Evolutionary conservation across 1,140 invertebrate species (phyloP).

Genomic region (Euwallacea fornicatus): DNA sequence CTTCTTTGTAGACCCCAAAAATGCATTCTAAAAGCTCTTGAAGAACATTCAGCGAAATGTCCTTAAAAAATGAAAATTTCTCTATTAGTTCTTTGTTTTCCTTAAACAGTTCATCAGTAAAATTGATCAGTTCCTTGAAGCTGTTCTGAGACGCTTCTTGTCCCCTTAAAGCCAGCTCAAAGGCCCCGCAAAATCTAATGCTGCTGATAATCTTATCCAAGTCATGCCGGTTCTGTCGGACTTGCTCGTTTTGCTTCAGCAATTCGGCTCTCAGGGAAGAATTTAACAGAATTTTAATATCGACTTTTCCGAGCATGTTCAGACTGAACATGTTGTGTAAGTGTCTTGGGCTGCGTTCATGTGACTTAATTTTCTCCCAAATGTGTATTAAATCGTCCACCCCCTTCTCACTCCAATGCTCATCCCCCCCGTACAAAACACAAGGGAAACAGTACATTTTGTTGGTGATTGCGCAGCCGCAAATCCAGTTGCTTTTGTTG

Average conservation of each 20-base stretch:
- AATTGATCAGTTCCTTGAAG: constrained; percentile 39
- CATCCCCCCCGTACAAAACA: constrained; percentile 37
- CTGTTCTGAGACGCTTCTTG: constrained; percentile 43
- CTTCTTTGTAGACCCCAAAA: constrained; percentile 42
- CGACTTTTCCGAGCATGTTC: constrained; percentile 24
- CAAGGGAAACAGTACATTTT: constrained; percentile 41
- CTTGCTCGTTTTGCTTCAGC: constrained; percentile 44
- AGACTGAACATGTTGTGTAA: constrained; percentile 35
- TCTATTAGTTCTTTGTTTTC: constrained; percentile 39
- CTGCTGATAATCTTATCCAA: constrained; percentile 49
- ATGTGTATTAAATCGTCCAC: constrained; percentile 37
- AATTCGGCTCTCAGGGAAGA: constrained; percentile 14
- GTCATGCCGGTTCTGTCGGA: constrained; percentile 48
- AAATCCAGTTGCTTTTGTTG: constrained; percentile 38
- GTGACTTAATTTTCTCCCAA: constrained; percentile 35
- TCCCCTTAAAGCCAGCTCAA: constrained; percentile 43
- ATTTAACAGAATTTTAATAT: constrained; percentile 30
- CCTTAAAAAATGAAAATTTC: constrained; percentile 45
- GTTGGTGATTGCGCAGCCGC: constrained; percentile 36
- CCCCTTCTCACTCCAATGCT: constrained; percentile 33
- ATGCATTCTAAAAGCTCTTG: constrained; percentile 49
- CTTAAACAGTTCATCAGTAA: constrained; percentile 39
- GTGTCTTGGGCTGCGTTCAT: constrained; percentile 27
- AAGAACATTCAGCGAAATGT: constrained; percentile 43
- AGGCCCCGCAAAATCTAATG: constrained; percentile 47